Conservation (phyloP, 2,113 vertebrate genomes). For the Mola mola region DNA sequence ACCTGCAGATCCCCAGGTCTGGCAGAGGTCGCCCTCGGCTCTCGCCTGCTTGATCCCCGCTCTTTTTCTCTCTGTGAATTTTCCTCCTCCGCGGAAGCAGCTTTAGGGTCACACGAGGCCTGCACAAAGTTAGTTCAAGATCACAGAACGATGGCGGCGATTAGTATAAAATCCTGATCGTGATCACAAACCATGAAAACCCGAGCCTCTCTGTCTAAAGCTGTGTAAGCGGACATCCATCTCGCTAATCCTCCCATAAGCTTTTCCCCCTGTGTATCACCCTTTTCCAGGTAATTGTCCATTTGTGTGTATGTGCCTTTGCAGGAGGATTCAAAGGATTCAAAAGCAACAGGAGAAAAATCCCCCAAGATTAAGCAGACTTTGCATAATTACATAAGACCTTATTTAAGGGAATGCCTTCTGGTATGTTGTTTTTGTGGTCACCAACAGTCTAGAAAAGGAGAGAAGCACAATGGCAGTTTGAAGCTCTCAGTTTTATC, state of each 20-base stretch:
- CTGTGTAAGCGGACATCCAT: slow-evolving; percentile 28
- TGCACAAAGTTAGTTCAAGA: slow-evolving; percentile 38
- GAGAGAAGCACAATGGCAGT: no score
- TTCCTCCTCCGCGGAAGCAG: slow-evolving; percentile 9
- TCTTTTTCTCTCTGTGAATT: slow-evolving; percentile 24
- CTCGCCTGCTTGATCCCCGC: slow-evolving; percentile 20
- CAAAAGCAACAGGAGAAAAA: neutral
- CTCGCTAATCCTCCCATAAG: slow-evolving; percentile 38
- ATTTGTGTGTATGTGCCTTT: neutral
- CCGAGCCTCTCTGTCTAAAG: slow-evolving; percentile 20
- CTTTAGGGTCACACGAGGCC: slow-evolving; percentile 30
- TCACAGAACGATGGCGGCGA: slow-evolving; percentile 25
- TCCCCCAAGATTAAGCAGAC: neutral
- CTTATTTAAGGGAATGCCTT: neutral
- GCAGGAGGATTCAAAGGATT: neutral
- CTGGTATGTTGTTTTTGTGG: neutral
- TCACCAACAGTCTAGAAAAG: no score
- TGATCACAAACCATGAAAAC: slow-evolving; percentile 41
- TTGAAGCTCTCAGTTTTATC: no score
- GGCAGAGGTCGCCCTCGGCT: slow-evolving; percentile 24
- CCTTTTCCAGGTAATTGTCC: slow-evolving; percentile 18
- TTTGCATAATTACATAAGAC: neutral
- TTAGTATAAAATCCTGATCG: slow-evolving; percentile 34
- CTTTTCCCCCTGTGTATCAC: slow-evolving; percentile 1
- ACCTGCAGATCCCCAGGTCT: slow-evolving; percentile 73